Base-by-base conservation (phyloP, 1,140 invertebrate species). In the Anadara kagoshimensis region DNA sequence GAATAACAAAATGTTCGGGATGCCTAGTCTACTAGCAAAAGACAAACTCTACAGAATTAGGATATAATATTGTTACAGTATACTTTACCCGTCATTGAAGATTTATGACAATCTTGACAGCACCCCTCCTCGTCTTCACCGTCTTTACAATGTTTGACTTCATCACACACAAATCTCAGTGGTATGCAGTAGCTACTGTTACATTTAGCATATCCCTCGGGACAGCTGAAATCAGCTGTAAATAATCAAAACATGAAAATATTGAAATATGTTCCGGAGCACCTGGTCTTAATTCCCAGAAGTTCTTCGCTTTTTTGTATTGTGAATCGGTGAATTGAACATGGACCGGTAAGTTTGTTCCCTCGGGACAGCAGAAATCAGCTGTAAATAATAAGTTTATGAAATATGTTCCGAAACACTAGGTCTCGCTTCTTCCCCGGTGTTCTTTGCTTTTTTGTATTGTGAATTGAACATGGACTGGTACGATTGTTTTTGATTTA, bases 141-240 rank as follows among this genome's bases (percentile, higher is more conserved):
- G 54, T 85, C 85, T 22, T 77, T 75, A 81, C 93, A 94, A 45
- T 85, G 78, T 47, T 61, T 65, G 10, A 62, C 16, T 5, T 76
- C 80, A 65, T 85, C 78, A 73, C 83, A 85, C 1, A 85, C 24
- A 45, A 77, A 62, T 53, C 69, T 45, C 0, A 63, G 45, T 14
- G 75, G 73, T 0, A 83, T 62, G 71, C 81, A 83, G 53, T 69
- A 79, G 20, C 71, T 75, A 11, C 56, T 24, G 0, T 64, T 64
- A 44, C 79, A 81, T 75, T 75, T 79, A 8, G 71, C 43, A 45
- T 56, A 73, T 14, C 59, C 56, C 20, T 7, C 10, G 4, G 75
- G 75, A 56, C 78, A 80, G 24, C 8, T 7, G 36, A 69, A 65
- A 18, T 54, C 1, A 24, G 61, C 75, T 78, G 54, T 22, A 63